phyloP scores from a whole-genome alignment of 2,888 invertebrate genomes.

The Cancer borealis region DNA sequence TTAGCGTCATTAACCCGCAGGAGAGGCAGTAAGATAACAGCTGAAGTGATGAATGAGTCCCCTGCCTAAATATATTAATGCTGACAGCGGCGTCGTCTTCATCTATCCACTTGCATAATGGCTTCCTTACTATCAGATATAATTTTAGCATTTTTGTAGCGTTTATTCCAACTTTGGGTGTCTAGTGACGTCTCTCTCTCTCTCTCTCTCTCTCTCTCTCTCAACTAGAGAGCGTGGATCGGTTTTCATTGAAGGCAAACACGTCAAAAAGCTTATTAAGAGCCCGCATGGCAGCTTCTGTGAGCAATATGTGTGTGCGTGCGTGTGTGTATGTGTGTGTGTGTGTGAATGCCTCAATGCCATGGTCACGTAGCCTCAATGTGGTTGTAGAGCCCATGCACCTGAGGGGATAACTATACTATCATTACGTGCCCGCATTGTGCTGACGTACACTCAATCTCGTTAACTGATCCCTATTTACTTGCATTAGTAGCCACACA shows the following conservation, averaged over 20 bases:
- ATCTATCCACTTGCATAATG: not conserved
- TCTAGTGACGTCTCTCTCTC: not conserved
- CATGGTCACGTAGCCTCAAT: not conserved
- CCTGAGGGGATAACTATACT: not conserved
- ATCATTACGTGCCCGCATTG: not conserved
- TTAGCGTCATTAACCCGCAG: not conserved
- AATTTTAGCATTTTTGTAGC: not conserved
- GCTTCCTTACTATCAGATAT: not conserved
- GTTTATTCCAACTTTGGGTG: not conserved
- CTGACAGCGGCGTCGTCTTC: not conserved
- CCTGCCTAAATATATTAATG: not conserved
- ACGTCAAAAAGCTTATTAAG: not conserved
- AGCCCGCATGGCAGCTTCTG: not conserved
- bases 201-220: not conserved
- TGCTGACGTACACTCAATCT: not conserved
- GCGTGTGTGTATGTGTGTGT: not conserved
- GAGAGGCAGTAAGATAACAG: slow-evolving; percentile 27
- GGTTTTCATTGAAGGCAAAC: not conserved
- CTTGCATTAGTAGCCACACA: not conserved
- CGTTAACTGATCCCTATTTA: not conserved
- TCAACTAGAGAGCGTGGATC: not conserved
- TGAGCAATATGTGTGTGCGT: not conserved
- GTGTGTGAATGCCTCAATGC: not conserved
- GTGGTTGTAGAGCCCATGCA: not conserved
- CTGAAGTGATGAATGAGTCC: not conserved